Evolutionary conservation across 2,888 invertebrate genomes (phyloP), one percentile per base, ranked within the genome.

Genomic region (Cotesia congregata): DNA sequence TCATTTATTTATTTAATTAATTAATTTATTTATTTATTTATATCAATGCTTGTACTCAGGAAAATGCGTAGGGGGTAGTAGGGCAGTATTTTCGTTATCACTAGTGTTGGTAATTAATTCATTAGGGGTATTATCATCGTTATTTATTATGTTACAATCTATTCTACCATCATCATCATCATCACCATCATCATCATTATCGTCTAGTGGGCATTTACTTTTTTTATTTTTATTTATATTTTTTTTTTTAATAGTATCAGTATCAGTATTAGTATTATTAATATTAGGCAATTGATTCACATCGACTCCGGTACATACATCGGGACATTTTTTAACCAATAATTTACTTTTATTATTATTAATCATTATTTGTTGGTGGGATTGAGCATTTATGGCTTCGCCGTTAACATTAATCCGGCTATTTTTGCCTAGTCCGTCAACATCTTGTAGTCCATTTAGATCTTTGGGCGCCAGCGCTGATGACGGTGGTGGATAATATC

Each of bases 11-110:
- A 20, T 20, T 20, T 4, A n/a, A n/a, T n/a, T n/a, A n/a, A 17
- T 17, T 17, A 1, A 30, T 30, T 30, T 30, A 30, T 30, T 30
- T 30, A 30, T 30, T 50, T 50, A 50, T 50, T 50, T 50, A 50
- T 87, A 87, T 88, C 86, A 88, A 88, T 88, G 88, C 87, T 88
- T 88, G 86, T 88, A 88, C 86, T 89, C 88, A 80, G 88, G 88
- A 85, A 89, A 88, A 87, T 88, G 87, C 84, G 86, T 84, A 83
- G 86, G 86, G 85, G 86, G 83, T 82, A 87, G 83, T 85, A 87
- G 88, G 87, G 88, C 88, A 88, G 87, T 89, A 88, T 87, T 88
- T 86, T 88, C 86, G 83, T 88, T 88, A 88, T 88, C 88, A 86
- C 87, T 89, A 88, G 83, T 85, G 83, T 87, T 87, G 85, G 85